Evolutionary conservation across 2,113 vertebrate genomes (phyloP), one percentile per base, ranked within the genome.

Genomic region (Corvus moneduloides): DNA sequence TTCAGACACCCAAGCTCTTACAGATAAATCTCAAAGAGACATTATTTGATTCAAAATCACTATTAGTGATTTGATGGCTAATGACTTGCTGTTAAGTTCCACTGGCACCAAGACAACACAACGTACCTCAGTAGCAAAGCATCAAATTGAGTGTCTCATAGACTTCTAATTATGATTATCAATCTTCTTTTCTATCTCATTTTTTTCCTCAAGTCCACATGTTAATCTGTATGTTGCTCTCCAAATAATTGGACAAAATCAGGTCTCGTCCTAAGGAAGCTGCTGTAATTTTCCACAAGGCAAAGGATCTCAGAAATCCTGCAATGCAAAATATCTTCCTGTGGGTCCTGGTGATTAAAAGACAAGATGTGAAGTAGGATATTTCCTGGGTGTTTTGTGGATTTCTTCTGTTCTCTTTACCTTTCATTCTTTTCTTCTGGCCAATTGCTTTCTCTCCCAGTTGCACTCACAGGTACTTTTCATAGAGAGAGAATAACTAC

Each of bases 31-130:
- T 93, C 63, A 73, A 85, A 63, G 78, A 91, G 71, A 67, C 67
- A 18, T 80, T 90, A 76, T 93, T 94, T 89, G 89, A 91, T 97
- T 96, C 80, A 80, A 93, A 96, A 94, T 97, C 81, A 46, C 81
- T 84, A 87, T 90, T 89, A 92, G 82, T 56, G 76, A 92, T 92
- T 93, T 80, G 90, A 77, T 84, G 72, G 33, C 83, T 96, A 93
- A 95, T 90, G 94, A 83, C 75, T 74, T 90, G 87, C 79, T 94
- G 84, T 95, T 93, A 94, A 90, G 37, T 88, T 96, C 48, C 68
- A 43, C 46, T 77, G 92, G 82, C 85, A 91, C 5, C 0, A 17
- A 80, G 56, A 94, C 75, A 93, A 68, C 74, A 44, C 32, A 91
- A 63, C 63, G 48, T 84, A 74, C 64, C 35, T 37, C 1, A 1